Base-by-base conservation (phyloP, 2,797 vertebrate genomes). In the Dendrocincla fuliginosa region DNA sequence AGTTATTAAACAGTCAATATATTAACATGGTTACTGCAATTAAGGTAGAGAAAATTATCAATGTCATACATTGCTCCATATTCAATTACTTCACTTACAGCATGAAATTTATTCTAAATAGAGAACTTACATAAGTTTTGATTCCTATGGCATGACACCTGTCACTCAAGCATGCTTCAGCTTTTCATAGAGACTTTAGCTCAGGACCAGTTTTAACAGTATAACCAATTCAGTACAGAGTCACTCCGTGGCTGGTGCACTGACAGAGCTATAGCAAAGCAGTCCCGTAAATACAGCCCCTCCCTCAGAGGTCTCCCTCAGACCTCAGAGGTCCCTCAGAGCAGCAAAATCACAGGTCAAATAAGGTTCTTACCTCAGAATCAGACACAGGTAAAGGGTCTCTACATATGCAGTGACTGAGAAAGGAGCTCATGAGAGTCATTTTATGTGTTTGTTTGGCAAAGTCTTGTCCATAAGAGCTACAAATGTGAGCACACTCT, bases 371-470 rank as follows among this genome's bases (percentile, higher is more conserved):
- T 98, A 99, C 99, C 98, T 99, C 97, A 35, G 97, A 89, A 69
- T 98, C 97, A 9, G 96, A 98, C 96, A 93, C 84, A 35, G 94
- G 98, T 96, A 86, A 94, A 71, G 94, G 97, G 52, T 90, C 94
- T 95, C 97, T 98, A 98, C 97, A 98, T 61, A 99, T 60, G 93
- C 99, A 99, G 85, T 98, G 98, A 93, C 98, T 98, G 93, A 98
- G 97, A 92, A 99, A 96, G 97, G 98, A 99, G 95, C 69, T 95
- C 76, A 96, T 24, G 30, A 97, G 39, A 55, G 96, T 81, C 98
- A 97, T 98, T 84, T 83, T 89, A 33, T 13, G 25, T 1, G 77
- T 94, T 49, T 52, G 35, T 64, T 95, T 77, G 25, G 4, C 63
- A 86, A 82, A 76, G n/a, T 16, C 85, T 63, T 23, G 9, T 92